Evolutionary conservation across 2,113 vertebrate species (phyloP).

Genomic region (Tautogolabrus adspersus): DNA sequence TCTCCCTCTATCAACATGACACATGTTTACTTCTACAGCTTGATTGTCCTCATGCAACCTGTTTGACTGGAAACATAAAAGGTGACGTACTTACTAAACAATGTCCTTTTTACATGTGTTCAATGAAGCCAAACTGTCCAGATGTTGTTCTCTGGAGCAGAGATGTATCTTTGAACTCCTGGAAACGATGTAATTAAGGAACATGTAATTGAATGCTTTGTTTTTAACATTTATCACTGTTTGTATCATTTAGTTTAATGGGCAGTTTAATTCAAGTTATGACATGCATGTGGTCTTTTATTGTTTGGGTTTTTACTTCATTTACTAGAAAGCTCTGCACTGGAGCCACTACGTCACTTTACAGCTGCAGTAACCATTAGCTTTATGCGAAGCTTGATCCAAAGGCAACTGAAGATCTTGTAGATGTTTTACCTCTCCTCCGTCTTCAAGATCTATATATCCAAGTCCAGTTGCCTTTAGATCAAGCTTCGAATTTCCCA

Average conservation of each 20-base stretch:
- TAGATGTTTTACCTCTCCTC: too few species aligned
- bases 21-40: background rate
- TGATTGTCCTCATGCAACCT: slow-evolving; percentile 15
- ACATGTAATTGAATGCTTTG: slow-evolving; percentile 1
- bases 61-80: background rate
- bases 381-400: too few species aligned
- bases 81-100: slow-evolving; percentile 20
- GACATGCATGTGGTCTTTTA: slow-evolving; percentile 8
- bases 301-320: background rate
- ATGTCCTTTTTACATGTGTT: background rate
- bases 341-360: background rate
- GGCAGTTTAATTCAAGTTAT: slow-evolving; percentile 2
- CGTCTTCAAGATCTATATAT: too few species aligned
- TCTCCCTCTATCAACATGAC: background rate
- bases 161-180: background rate
- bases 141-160: background rate
- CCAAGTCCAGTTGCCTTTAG: too few species aligned
- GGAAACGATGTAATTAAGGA: background rate
- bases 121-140: background rate
- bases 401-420: too few species aligned
- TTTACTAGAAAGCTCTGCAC: background rate
- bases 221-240: background rate
- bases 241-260: background rate
- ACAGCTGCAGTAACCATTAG: background rate
- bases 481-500: too few species aligned